Evolutionary conservation across 1,140 invertebrate genomes (phyloP), one percentile per base, ranked within the genome.

Genomic region (Drosophila pseudoobscura): DNA sequence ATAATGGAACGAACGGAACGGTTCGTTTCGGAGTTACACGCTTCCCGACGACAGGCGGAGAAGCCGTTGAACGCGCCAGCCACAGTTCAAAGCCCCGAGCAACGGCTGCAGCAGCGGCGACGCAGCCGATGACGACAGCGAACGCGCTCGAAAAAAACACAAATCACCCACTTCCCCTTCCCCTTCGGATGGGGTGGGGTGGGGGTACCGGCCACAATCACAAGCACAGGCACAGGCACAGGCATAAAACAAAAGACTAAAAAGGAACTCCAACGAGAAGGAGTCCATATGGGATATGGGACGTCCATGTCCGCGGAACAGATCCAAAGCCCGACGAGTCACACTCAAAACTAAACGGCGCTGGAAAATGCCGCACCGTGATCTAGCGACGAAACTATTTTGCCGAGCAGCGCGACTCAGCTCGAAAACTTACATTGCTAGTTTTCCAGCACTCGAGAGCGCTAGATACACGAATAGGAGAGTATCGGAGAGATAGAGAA

Each of bases 371-470:
- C 20, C 20, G 35, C 46, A 35, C 39, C 15, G 50, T 58, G 84
- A 75, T 77, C 62, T 65, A 66, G 50, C 58, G 47, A 63, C 45
- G 64, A 84, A 83, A 84, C 64, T 78, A 83, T 78, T 84, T 62
- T 15, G 35, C 35, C 35, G 35, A 39, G 35, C 35, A 13, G 11
- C 63, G 61, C 46, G 13, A 39, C 8, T 24, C 43, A 15, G 35
- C 41, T 54, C 53, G 47, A 47, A 74, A 65, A 71, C 75, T 87
- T 78, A 88, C 82, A 83, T 56, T 60, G 77, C 77, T 84, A 76
- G 80, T 76, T 85, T 79, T 72, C 56, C 46, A 58, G 46, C 71
- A 54, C 52, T 66, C 76, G 62, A 79, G 59, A 65, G 35, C 35
- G 35, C 35, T 39, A 39, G 35, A 39, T 13, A 13, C 11, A 39